phyloP scores from a whole-genome alignment of 2,888 invertebrate genomes.

The Eretmocerus hayati region DNA sequence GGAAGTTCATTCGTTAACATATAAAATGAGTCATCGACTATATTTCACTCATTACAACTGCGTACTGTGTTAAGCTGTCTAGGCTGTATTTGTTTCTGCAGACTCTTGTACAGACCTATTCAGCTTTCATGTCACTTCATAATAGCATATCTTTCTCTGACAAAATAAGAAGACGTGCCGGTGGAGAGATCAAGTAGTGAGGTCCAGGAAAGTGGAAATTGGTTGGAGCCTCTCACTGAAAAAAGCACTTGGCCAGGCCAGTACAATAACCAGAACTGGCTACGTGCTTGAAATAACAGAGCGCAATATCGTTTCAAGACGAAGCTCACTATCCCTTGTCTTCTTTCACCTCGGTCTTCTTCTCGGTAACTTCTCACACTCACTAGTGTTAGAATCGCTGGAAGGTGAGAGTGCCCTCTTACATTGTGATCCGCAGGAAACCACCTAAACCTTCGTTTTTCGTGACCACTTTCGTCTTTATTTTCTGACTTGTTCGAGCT shows the following conservation, averaged over 20 bases:
- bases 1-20: too few species aligned
- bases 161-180: slow-evolving; percentile 30
- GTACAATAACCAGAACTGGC: slow-evolving; percentile 44
- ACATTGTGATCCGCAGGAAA: too few species aligned
- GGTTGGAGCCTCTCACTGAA: slow-evolving; percentile 30
- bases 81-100: too few species aligned
- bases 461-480: too few species aligned
- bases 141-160: slow-evolving; percentile 25
- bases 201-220: slow-evolving; percentile 32
- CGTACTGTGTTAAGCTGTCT: too few species aligned
- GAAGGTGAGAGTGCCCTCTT: too few species aligned
- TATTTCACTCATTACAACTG: too few species aligned
- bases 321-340: background rate
- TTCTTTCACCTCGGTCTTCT: background rate
- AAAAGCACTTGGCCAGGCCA: slow-evolving; percentile 42
- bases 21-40: too few species aligned
- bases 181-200: slow-evolving; percentile 13
- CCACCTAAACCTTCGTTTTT: too few species aligned
- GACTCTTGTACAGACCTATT: too few species aligned
- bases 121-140: slow-evolving; percentile 35
- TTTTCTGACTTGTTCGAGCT: too few species aligned
- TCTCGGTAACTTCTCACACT: background rate
- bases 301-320: background rate
- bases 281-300: slow-evolving; percentile 44
- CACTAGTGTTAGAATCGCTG: too few species aligned